Conservation (phyloP, 2,888 invertebrate genomes). For the Drosophila histrio region DNA sequence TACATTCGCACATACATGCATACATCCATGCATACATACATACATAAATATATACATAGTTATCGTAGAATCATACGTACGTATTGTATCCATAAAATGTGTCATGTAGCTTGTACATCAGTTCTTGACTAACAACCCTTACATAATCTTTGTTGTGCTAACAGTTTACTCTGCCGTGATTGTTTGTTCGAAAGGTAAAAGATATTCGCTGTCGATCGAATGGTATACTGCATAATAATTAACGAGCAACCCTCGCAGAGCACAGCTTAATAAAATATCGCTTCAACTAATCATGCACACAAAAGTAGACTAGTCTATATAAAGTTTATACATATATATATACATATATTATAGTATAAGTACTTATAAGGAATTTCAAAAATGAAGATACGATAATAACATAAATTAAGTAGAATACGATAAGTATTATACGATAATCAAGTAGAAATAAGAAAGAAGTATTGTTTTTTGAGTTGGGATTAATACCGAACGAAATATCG, state of each 20-base stretch:
- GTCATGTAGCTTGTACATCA: conserved; percentile 14
- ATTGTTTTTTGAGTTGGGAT: conserved; percentile 7
- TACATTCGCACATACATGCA: too few species aligned
- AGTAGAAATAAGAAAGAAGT: background rate
- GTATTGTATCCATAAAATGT: too few species aligned
- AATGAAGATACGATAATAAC: background rate
- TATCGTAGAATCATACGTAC: background rate
- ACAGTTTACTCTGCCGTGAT: conserved; percentile 58
- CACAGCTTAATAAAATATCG: conserved; percentile 12
- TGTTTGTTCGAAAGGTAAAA: conserved; percentile 56
- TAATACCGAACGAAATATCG: too few species aligned
- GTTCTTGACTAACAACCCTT: conserved; percentile 53
- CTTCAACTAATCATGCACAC: conserved; percentile 28
- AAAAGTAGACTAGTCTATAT: conserved; percentile 1
- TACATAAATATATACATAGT: background rate
- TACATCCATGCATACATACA: background rate
- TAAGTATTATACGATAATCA: background rate
- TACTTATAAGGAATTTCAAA: too few species aligned
- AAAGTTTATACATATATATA: background rate
- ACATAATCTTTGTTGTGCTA: conserved; percentile 42
- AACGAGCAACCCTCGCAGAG: conserved; percentile 10
- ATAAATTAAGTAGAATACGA: background rate
- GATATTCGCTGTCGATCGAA: background rate
- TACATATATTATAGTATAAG: too few species aligned
- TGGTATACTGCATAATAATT: background rate